Evolutionary conservation across 1,140 invertebrate genomes (phyloP), one percentile per base, ranked within the genome.

Genomic region (Eumeta japonica): DNA sequence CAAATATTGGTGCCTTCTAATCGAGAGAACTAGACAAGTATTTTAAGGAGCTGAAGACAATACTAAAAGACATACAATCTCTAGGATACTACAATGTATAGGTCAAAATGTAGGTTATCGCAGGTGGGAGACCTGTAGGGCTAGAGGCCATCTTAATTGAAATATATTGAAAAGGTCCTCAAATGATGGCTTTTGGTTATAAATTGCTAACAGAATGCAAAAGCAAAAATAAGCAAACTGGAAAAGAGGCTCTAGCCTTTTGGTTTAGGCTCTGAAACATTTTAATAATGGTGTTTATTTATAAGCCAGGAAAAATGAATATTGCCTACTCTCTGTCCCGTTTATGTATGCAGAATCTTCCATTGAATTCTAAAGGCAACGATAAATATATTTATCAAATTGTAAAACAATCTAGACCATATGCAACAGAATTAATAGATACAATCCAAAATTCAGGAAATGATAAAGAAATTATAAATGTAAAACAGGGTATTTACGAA

Each of bases 41-140:
- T 12, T 34, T 10, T 49, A 41, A 28, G 24, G 19, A 3, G n/a
- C n/a, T n/a, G n/a, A n/a, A n/a, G n/a, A n/a, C n/a, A n/a, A n/a
- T n/a, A n/a, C n/a, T 62, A n/a, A n/a, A n/a, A n/a, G n/a, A n/a
- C n/a, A n/a, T n/a, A n/a, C n/a, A n/a, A n/a, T n/a, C n/a, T n/a
- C n/a, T n/a, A 24, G 51, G 54, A 2, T 55, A 54, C 20, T 55
- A 50, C 19, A 43, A 58, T 29, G 30, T 35, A 13, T 28, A 55
- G 19, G 41, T 45, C 19, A 18, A 50, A 32, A 74, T 65, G 4
- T 36, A 49, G 24, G 45, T 72, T 10, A 46, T 67, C 14, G 63
- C 70, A 7, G 73, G 77, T 53, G 74, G 71, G 0, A 72, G 65
- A 39, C 72, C 68, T n/a, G 57, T 64, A 9, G 67, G 51, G 5